These are phyloP conservation scores for Pseudotriccus pelzelni DNA, from an alignment of 2,797 vertebrate species.

Conservation along the genomic window DNA sequence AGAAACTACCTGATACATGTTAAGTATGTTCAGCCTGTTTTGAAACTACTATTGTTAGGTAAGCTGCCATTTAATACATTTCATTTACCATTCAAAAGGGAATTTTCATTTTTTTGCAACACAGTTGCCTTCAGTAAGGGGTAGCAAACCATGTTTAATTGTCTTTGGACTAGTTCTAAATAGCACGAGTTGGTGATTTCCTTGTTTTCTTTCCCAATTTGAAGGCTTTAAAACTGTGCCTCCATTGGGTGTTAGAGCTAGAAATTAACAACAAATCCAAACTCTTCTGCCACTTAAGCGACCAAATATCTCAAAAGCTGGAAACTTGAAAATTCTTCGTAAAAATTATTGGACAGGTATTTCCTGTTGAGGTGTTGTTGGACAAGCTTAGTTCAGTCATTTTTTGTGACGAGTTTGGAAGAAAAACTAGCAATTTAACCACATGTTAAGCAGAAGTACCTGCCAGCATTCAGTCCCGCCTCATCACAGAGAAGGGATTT, in stretches of 20 bases:
- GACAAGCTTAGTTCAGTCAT: not conserved
- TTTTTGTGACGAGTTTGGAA: not conserved
- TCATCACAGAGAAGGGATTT: not conserved
- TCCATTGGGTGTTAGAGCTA: not conserved
- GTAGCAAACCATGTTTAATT: not conserved
- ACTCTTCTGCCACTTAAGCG: not conserved
- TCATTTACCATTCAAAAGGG: slow-evolving; percentile 12
- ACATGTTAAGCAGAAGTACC: not conserved
- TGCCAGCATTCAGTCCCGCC: not conserved
- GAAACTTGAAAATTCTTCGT: not conserved
- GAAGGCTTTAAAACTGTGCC: not conserved
- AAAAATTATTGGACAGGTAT: not conserved
- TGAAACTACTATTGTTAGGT: not conserved
- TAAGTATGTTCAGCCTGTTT: not conserved
- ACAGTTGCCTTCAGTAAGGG: not conserved
- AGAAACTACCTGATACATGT: slow-evolving; percentile 1
- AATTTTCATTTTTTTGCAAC: not conserved
- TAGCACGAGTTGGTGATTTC: not conserved
- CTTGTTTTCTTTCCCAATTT: not conserved
- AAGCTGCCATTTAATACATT: not conserved
- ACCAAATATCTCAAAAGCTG: not conserved
- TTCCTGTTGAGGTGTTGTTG: not conserved
- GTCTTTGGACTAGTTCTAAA: not conserved
- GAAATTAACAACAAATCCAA: not conserved
- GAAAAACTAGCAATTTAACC: not conserved